These are phyloP conservation scores for Euborellia annulipes DNA, from an alignment of 1,140 invertebrate genomes.

Conservation along the genomic window DNA sequence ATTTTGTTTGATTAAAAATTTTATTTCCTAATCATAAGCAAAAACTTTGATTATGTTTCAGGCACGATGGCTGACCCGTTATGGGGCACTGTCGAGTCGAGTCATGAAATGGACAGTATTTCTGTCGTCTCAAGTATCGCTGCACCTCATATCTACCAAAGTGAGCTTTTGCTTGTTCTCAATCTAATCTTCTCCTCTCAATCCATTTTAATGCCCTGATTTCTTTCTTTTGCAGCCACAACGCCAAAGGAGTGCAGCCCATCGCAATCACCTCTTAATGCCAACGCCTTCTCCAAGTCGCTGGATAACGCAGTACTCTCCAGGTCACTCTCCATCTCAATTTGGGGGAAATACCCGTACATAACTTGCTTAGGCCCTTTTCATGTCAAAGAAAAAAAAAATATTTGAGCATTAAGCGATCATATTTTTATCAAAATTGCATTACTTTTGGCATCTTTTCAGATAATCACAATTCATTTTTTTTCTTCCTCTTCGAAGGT, in stretches of 20 bases:
- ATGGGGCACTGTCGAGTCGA: too few relatives aligned
- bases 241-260: constrained; percentile 71
- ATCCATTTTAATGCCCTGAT: constrained; percentile 1
- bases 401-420: too few relatives aligned
- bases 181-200: constrained; percentile 20
- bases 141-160: constrained; percentile 60
- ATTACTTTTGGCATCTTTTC: too few relatives aligned
- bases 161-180: constrained; percentile 50
- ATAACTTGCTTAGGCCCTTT: too few relatives aligned
- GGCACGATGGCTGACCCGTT: constrained; percentile 38
- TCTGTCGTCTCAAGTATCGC: constrained; percentile 55
- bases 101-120: constrained; percentile 50
- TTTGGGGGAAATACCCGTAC: too few relatives aligned
- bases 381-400: too few relatives aligned
- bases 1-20: too few relatives aligned
- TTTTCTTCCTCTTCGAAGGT: too few relatives aligned
- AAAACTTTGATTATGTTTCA: constrained; percentile 17
- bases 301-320: constrained; percentile 53
- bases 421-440: too few relatives aligned
- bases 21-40: constrained; percentile 4
- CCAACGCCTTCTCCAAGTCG: constrained; percentile 56
- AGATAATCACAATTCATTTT: too few relatives aligned
- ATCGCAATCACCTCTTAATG: constrained; percentile 59
- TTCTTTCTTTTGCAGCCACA: constrained; percentile 33
- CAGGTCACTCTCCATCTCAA: constrained; percentile 27